Conservation (phyloP, 2,888 invertebrate genomes). For the Dimorphilus gyrociliatus region DNA sequence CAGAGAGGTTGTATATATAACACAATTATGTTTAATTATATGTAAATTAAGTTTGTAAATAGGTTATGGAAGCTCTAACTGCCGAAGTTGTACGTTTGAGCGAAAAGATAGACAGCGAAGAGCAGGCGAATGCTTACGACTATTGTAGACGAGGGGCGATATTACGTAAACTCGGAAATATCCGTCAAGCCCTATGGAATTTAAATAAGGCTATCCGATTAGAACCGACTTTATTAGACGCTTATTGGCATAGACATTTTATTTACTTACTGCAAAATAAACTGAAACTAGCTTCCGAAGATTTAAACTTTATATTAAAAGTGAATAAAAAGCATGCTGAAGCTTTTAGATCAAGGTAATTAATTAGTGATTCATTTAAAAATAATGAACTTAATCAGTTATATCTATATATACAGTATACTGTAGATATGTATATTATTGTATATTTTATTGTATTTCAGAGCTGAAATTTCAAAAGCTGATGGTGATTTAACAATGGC, state of each 20-base stretch:
- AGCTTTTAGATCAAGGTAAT: slow-evolving; percentile 33
- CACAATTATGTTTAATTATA: too few relatives aligned
- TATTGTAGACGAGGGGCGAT: slow-evolving; percentile 31
- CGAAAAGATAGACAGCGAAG: slow-evolving; percentile 14
- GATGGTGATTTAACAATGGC: slow-evolving; percentile 30
- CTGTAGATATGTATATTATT: neutral
- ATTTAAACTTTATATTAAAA: slow-evolving; percentile 30
- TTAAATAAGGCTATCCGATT: slow-evolving; percentile 23
- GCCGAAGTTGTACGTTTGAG: slow-evolving; percentile 27
- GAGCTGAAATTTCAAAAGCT: slow-evolving; percentile 26
- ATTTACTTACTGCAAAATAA: slow-evolving; percentile 30
- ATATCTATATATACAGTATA: too few relatives aligned
- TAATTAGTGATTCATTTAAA: neutral
- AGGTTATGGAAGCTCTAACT: too few relatives aligned
- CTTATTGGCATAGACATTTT: slow-evolving; percentile 37
- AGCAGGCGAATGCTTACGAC: slow-evolving; percentile 26
- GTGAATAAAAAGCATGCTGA: slow-evolving; percentile 27
- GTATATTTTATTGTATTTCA: slow-evolving; percentile 6
- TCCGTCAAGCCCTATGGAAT: slow-evolving; percentile 14
- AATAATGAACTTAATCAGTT: neutral
- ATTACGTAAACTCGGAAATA: slow-evolving; percentile 27
- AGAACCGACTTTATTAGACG: slow-evolving; percentile 31
- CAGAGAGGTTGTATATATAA: too few relatives aligned
- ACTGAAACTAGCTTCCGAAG: slow-evolving; percentile 28
- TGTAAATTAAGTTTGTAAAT: too few relatives aligned